Conservation (phyloP, 1,140 invertebrate genomes). For the Lucilia sericata region DNA sequence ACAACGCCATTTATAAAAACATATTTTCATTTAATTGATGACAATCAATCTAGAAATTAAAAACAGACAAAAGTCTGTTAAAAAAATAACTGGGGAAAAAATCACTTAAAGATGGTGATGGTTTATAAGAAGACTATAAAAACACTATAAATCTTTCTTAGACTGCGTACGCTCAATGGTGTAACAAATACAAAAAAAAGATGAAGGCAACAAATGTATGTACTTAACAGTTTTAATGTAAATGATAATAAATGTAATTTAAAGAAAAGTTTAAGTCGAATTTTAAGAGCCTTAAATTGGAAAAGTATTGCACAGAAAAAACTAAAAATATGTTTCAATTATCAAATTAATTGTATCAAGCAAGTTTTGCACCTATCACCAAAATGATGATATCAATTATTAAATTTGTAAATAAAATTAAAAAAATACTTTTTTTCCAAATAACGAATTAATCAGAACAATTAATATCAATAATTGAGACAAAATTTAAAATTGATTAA, state of each 20-base stretch:
- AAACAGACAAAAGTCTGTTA: conserved; percentile 16
- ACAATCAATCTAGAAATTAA: conserved; percentile 28
- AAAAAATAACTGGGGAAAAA: neutral
- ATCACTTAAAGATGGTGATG: conserved; percentile 38
- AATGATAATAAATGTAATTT: neutral
- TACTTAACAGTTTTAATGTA: conserved; percentile 8
- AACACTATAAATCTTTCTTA: conserved; percentile 26
- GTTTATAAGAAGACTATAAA: conserved; percentile 37
- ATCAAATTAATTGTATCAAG: too few species aligned
- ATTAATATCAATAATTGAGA: too few species aligned
- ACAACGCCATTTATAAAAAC: conserved; percentile 16
- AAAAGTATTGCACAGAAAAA: too few species aligned
- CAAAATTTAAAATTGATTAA: too few species aligned
- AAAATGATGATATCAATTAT: too few species aligned
- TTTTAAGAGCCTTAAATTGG: neutral
- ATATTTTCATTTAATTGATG: conserved; percentile 33
- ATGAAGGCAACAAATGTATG: neutral
- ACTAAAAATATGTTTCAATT: too few species aligned
- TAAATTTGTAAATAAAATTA: too few species aligned
- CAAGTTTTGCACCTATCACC: too few species aligned
- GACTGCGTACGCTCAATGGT: neutral
- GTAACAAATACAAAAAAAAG: neutral
- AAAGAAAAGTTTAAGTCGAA: neutral
- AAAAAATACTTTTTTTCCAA: too few species aligned
- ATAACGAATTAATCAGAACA: too few species aligned